Conservation (phyloP, 2,797 vertebrate genomes). For the Apogon hyalosoma region DNA sequence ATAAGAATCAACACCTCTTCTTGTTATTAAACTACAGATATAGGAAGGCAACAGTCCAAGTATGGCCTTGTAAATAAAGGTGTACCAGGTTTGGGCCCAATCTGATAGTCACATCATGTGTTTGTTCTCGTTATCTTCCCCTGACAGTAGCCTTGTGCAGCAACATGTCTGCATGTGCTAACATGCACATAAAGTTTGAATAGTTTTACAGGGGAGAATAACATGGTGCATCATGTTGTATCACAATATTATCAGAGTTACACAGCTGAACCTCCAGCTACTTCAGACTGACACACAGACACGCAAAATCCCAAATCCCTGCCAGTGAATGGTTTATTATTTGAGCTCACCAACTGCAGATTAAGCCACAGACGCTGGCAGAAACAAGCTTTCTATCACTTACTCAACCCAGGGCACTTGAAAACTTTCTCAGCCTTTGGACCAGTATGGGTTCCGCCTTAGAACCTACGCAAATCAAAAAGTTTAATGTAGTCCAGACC, state of each 20-base stretch:
- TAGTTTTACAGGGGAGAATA: conserved; percentile 39
- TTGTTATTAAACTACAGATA: too few relatives aligned
- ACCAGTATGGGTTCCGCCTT: conserved; percentile 30
- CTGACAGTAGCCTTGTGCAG: background rate
- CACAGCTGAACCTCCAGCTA: conserved; percentile 1
- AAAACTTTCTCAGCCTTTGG: conserved; percentile 24
- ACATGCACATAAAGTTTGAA: conserved; percentile 20
- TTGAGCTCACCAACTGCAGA: conserved; percentile 29
- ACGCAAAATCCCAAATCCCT: conserved; percentile 18
- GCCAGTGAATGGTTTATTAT: conserved; percentile 36
- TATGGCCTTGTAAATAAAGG: too few relatives aligned
- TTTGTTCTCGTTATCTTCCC: background rate
- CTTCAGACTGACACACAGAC: conserved; percentile 3
- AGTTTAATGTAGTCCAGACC: conserved; percentile 26
- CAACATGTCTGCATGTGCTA: conserved; percentile 3
- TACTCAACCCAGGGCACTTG: conserved; percentile 26
- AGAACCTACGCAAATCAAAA: conserved; percentile 23
- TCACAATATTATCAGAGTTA: conserved; percentile 25
- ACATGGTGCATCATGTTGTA: conserved; percentile 8
- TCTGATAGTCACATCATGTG: background rate
- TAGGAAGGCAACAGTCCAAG: too few relatives aligned
- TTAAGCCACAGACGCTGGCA: conserved; percentile 26
- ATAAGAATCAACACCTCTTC: too few relatives aligned
- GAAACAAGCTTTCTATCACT: conserved; percentile 37
- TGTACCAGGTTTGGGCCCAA: too few relatives aligned